Evolutionary conservation across 2,113 vertebrate genomes (phyloP).

Genomic region (Etia nguti): DNA sequence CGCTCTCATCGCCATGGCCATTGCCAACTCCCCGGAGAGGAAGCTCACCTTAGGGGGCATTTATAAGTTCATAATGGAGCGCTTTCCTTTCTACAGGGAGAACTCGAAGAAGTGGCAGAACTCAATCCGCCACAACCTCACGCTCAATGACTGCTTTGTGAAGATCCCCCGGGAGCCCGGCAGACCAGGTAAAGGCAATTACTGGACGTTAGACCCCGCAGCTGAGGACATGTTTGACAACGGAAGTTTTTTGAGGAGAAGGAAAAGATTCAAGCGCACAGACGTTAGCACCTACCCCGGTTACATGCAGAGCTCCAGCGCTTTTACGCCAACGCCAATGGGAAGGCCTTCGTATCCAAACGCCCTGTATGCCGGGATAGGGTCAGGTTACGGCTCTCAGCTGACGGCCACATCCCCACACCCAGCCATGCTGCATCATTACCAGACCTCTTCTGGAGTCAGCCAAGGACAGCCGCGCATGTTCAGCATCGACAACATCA

Average conservation of each 20-base stretch:
- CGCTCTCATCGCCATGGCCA: constrained; percentile 95
- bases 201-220: constrained; percentile 84
- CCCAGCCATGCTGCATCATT: constrained; percentile 77
- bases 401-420: constrained; percentile 65
- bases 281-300: constrained; percentile 86
- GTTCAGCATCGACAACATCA: constrained; percentile 94
- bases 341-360: constrained; percentile 72
- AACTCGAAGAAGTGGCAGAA: constrained; percentile 94
- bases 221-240: constrained; percentile 89
- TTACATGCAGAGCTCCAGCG: constrained; percentile 86
- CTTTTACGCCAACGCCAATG: constrained; percentile 79
- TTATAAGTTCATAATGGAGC: constrained; percentile 96
- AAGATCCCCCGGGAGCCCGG: constrained; percentile 85
- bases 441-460: constrained; percentile 70
- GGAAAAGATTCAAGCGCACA: constrained; percentile 84
- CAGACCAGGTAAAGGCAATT: constrained; percentile 83
- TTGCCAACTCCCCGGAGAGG: constrained; percentile 92
- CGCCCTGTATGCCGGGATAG: constrained; percentile 70
- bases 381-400: constrained; percentile 72
- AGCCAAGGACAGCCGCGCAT: constrained; percentile 78
- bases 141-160: constrained; percentile 86
- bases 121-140: constrained; percentile 85
- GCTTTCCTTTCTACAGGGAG: constrained; percentile 95
- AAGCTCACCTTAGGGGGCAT: constrained; percentile 93
- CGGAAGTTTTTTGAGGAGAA: constrained; percentile 79